Evolutionary conservation across 1,140 invertebrate species (phyloP).

Genomic region (Drosophila seguyi): DNA sequence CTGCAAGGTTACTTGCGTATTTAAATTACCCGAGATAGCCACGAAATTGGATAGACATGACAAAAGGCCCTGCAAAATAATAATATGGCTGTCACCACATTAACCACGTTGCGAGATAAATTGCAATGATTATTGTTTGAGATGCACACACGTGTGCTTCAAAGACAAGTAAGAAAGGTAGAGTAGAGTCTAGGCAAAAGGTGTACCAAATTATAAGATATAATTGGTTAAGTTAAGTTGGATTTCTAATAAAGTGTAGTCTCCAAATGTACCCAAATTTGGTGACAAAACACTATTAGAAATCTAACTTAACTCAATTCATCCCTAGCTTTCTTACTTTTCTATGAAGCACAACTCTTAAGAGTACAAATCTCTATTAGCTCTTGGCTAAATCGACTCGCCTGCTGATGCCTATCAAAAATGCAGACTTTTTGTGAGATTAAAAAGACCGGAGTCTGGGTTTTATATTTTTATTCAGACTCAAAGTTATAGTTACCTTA

Average conservation of each 20-base stretch:
- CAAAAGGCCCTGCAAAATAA: neutral
- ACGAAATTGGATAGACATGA: slow-evolving; percentile 16
- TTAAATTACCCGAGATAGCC: slow-evolving; percentile 19
- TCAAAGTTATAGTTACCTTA: neutral
- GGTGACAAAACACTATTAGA: too few species aligned
- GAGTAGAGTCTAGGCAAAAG: too few species aligned
- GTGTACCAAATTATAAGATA: neutral
- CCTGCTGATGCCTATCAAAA: neutral
- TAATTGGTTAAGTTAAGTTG: too few species aligned
- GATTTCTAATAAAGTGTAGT: too few species aligned
- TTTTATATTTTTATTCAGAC: neutral
- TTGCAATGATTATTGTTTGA: neutral
- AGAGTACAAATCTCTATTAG: neutral
- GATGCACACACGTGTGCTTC: neutral
- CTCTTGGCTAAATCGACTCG: neutral
- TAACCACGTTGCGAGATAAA: slow-evolving; percentile 15
- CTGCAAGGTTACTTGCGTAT: slow-evolving; percentile 7
- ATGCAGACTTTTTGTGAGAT: neutral
- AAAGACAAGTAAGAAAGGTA: neutral
- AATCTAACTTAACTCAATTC: too few species aligned
- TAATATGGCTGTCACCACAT: slow-evolving; percentile 1
- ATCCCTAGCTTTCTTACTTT: too few species aligned
- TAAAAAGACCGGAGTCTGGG: neutral
- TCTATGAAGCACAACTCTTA: too few species aligned
- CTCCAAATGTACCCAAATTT: too few species aligned